A percentile compares a stretch with the other conserved stretches of the same genome.
These are phyloP conservation scores for Trachurus trachurus DNA, from an alignment of 2,797 vertebrate genomes.

Conservation along the genomic window DNA sequence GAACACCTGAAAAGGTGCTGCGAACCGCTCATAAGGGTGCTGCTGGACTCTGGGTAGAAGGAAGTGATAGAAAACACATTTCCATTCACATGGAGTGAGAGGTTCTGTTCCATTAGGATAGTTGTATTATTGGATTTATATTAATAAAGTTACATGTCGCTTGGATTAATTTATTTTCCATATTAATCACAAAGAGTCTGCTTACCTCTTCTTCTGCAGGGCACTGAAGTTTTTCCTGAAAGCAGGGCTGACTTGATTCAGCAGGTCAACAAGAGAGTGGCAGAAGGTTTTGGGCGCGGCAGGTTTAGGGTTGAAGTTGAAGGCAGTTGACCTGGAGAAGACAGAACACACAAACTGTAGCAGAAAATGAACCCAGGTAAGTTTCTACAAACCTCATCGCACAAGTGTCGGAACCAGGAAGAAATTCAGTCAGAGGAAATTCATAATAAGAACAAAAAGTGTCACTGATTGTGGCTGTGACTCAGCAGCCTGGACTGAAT, in stretches of 20 bases:
- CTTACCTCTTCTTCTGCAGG: constrained; percentile 94
- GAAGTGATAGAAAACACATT: neutral
- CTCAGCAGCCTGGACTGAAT: neutral
- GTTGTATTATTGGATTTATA: neutral
- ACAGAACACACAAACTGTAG: neutral
- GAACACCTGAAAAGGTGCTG: constrained; percentile 95
- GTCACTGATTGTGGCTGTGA: neutral
- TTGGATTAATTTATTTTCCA: neutral
- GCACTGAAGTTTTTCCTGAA: constrained; percentile 94
- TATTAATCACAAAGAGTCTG: neutral
- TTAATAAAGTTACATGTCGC: neutral
- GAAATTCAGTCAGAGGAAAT: neutral
- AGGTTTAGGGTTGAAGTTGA: constrained; percentile 96
- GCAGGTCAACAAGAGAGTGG: constrained; percentile 95
- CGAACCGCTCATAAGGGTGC: constrained; percentile 94
- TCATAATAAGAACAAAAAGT: neutral
- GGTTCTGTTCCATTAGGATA: neutral
- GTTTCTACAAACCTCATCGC: neutral
- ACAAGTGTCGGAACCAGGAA: neutral
- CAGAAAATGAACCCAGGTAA: neutral
- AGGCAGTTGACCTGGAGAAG: constrained; percentile 90
- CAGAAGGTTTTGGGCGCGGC: constrained; percentile 93
- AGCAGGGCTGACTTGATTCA: constrained; percentile 94
- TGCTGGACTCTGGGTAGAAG: constrained; percentile 88
- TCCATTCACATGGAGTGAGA: neutral